Evolutionary conservation across 2,888 invertebrate genomes (phyloP).

Genomic region (Drosophila austrosaltans): DNA sequence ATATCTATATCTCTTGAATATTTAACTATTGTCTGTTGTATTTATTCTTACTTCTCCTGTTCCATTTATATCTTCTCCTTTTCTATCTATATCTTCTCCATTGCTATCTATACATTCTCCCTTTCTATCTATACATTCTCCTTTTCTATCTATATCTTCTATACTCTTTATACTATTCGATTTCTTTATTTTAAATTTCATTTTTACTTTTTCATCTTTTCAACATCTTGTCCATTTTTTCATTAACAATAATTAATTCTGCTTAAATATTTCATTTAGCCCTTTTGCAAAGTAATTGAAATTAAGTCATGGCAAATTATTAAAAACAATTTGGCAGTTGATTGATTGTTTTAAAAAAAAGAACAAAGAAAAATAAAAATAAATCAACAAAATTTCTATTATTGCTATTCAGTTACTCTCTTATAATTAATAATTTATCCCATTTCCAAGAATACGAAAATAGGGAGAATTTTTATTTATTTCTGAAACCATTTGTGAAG

Average conservation of each 20-base stretch:
- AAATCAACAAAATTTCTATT: neutral
- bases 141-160: no score
- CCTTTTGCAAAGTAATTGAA: neutral
- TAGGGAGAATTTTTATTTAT: neutral
- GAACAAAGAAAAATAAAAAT: neutral
- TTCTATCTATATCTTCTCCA: no score
- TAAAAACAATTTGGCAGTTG: neutral
- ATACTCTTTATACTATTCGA: no score
- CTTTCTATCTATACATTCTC: no score
- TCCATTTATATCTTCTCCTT: no score
- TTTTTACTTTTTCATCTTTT: neutral
- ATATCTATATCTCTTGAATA: no score
- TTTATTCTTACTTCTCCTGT: no score
- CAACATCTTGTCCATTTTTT: neutral
- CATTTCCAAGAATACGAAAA: neutral
- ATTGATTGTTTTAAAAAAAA: neutral
- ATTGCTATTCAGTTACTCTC: neutral
- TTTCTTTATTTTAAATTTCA: no score
- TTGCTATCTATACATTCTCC: no score
- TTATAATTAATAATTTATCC: neutral
- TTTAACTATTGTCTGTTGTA: no score
- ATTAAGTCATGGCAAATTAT: neutral
- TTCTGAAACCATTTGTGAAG: neutral
- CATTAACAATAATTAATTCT: neutral
- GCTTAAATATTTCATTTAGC: neutral